phyloP scores from a whole-genome alignment of 2,888 invertebrate genomes.

The Brassicogethes aeneus region DNA sequence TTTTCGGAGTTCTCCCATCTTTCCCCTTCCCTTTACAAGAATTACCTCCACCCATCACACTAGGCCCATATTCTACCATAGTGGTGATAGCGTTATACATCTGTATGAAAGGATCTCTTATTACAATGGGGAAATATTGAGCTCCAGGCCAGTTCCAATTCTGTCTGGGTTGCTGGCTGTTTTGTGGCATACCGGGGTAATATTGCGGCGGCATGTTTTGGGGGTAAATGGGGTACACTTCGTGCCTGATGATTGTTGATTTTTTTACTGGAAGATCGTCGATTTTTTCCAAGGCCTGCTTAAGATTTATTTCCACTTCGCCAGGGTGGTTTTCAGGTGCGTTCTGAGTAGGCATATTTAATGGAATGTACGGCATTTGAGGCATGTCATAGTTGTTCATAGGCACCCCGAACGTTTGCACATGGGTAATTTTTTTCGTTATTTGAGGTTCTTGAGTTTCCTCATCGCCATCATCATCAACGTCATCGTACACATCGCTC shows the following conservation, averaged over 20 bases:
- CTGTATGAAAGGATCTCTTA: conserved; percentile 49
- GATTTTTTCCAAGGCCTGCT: conserved; percentile 30
- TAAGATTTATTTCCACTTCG: conserved; percentile 11
- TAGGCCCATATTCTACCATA: conserved; percentile 51
- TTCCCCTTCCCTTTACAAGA: conserved; percentile 16
- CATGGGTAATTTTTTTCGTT: conserved; percentile 31
- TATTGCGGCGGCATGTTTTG: neutral
- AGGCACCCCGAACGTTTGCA: conserved; percentile 31
- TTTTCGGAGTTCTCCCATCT: conserved; percentile 21
- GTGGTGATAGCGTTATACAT: conserved; percentile 46
- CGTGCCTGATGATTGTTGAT: neutral
- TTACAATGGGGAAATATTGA: conserved; percentile 47
- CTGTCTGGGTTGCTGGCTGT: conserved; percentile 17
- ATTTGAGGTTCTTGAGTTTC: neutral
- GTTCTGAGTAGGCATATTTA: neutral
- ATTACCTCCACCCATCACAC: conserved; percentile 40
- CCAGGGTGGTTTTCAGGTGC: conserved; percentile 1
- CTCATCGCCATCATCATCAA: neutral
- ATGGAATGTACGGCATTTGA: conserved; percentile 1
- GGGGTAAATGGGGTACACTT: neutral
- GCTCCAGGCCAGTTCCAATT: conserved; percentile 45
- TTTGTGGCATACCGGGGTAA: conserved; percentile 5
- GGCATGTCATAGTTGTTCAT: conserved; percentile 5
- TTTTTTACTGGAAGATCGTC: conserved; percentile 27
- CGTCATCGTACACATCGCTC: neutral